phyloP scores from a whole-genome alignment of 1,140 invertebrate species.

The Anagrus nilaparvatae region DNA sequence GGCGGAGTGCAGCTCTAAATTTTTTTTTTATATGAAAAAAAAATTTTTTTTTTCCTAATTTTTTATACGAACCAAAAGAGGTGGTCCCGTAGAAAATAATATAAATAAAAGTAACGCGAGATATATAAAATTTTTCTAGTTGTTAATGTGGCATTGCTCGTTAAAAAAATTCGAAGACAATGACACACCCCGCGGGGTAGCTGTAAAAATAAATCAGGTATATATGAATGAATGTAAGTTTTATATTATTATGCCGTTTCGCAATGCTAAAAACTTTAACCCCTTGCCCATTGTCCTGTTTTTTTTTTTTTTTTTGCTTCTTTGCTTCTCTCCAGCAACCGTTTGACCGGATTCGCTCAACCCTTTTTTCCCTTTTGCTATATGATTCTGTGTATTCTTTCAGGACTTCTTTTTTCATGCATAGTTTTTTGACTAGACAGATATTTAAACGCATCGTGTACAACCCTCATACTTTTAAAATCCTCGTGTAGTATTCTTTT shows the following conservation, averaged over 20 bases:
- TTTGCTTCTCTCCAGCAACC: no score
- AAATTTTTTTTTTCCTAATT: no score
- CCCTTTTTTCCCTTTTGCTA: conserved; percentile 17
- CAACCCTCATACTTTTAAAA: conserved; percentile 1
- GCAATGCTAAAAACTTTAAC: conserved; percentile 30
- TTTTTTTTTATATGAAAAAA: no score
- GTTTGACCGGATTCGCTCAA: conserved; percentile 29
- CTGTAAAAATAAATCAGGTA: conserved; percentile 29
- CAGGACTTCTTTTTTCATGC: background rate
- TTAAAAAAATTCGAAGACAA: conserved; percentile 26
- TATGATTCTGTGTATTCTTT: background rate
- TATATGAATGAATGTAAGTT: conserved; percentile 10
- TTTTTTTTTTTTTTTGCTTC: conserved; percentile 20
- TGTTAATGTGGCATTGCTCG: conserved; percentile 15
- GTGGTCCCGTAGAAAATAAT: no score
- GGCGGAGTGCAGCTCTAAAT: no score
- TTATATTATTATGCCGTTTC: conserved; percentile 11
- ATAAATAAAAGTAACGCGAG: no score
- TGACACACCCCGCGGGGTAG: conserved; percentile 21
- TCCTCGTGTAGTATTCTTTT: conserved; percentile 6
- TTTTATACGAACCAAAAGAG: no score
- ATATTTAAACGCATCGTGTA: conserved; percentile 13
- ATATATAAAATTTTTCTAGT: no score
- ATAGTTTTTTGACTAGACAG: background rate
- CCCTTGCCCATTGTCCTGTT: conserved; percentile 24